Evolutionary conservation across 1,140 invertebrate genomes (phyloP).

Genomic region (Alviniconcha marisindica): DNA sequence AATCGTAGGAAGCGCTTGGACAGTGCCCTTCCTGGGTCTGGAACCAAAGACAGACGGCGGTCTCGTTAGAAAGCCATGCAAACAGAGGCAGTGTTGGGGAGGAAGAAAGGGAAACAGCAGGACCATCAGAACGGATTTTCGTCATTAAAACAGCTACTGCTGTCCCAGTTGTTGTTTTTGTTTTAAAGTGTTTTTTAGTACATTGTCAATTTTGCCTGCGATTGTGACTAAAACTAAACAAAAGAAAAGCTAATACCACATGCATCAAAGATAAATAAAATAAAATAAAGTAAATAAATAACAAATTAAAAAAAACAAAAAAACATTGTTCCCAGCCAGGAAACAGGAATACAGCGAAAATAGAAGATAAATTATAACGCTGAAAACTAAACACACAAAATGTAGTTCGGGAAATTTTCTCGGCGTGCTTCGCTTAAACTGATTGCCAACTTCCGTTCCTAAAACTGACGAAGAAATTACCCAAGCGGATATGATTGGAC

Average conservation of each 20-base stretch:
- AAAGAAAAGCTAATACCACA: too few species aligned
- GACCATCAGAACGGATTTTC: not conserved
- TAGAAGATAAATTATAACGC: not conserved
- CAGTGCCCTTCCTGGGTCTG: not conserved
- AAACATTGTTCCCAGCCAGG: not conserved
- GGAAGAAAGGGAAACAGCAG: not conserved
- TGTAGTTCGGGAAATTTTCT: slow-evolving; percentile 26
- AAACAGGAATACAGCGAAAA: too few species aligned
- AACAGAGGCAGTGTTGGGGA: too few species aligned
- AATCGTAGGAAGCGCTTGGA: slow-evolving; percentile 52
- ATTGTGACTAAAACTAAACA: too few species aligned
- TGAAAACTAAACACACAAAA: not conserved
- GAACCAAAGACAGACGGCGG: not conserved
- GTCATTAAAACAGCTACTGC: not conserved
- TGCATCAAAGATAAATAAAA: not conserved
- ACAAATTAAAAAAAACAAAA: not conserved
- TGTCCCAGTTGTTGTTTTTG: too few species aligned
- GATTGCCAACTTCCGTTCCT: not conserved
- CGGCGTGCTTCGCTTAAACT: not conserved
- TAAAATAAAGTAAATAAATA: not conserved
- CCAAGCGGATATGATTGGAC: not conserved
- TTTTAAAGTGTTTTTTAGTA: too few species aligned
- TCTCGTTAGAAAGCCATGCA: too few species aligned
- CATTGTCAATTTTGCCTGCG: too few species aligned
- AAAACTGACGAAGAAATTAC: not conserved